Evolutionary conservation across 2,888 invertebrate genomes (phyloP).

Genomic region (Malthinus flaveolus): DNA sequence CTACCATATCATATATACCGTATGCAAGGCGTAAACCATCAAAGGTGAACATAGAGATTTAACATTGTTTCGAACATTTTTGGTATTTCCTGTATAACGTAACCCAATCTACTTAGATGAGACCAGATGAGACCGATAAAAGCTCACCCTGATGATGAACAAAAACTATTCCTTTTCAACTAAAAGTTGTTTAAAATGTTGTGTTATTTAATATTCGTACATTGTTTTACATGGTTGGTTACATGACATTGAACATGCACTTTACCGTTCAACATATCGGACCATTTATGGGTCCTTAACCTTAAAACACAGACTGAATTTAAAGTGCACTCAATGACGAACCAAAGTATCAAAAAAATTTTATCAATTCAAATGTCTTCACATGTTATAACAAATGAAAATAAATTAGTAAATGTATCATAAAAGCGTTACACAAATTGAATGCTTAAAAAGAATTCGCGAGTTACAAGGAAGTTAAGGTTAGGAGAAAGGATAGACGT

Average conservation of each 20-base stretch:
- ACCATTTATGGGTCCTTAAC: slow-evolving; percentile 47
- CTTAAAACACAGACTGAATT: slow-evolving; percentile 44
- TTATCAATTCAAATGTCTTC: slow-evolving; percentile 17
- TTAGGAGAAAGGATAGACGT: slow-evolving; percentile 1
- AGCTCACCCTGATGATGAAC: no score
- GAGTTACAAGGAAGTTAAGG: background rate
- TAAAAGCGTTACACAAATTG: slow-evolving; percentile 1
- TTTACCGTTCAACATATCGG: slow-evolving; percentile 44
- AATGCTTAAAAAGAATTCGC: slow-evolving; percentile 1
- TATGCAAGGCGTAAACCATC: no score
- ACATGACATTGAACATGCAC: slow-evolving; percentile 42
- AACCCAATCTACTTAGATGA: no score
- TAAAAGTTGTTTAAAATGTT: no score
- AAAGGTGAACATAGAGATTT: no score
- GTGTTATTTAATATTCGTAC: slow-evolving; percentile 14
- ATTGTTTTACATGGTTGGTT: slow-evolving; percentile 28
- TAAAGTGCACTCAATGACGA: slow-evolving; percentile 42
- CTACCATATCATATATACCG: no score
- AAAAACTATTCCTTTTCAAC: no score
- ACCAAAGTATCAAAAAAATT: slow-evolving; percentile 38
- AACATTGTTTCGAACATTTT: no score
- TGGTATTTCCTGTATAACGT: no score
- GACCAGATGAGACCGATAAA: no score
- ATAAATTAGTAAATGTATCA: background rate
- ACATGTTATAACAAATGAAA: background rate